Conservation (phyloP, 2,113 vertebrate genomes). For the Drymodes brunneopygia region DNA sequence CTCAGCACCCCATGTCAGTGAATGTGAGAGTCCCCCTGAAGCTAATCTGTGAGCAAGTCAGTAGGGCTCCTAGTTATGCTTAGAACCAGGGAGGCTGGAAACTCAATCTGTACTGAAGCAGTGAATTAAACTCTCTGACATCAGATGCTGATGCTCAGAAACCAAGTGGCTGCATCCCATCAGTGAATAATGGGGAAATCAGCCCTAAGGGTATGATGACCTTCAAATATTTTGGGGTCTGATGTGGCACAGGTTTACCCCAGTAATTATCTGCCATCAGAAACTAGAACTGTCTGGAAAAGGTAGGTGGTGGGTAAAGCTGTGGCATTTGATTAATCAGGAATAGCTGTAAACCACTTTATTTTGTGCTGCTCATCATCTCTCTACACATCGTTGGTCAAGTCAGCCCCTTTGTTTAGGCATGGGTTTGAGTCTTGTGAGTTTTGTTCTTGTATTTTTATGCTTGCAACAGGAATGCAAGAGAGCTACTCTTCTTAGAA, state of each 20-base stretch:
- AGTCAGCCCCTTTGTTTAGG: background rate
- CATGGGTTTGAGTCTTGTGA: background rate
- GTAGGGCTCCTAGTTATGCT: background rate
- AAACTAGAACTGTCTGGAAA: background rate
- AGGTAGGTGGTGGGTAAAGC: background rate
- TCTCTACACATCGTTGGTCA: fast-evolving
- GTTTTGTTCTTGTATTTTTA: background rate
- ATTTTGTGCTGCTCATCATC: background rate
- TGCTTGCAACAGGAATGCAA: background rate
- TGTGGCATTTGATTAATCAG: background rate
- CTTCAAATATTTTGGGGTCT: background rate
- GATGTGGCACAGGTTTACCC: background rate
- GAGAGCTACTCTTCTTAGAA: background rate
- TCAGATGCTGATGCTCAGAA: background rate
- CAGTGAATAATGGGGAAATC: background rate
- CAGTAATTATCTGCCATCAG: background rate
- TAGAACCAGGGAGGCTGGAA: background rate
- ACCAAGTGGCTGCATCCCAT: background rate
- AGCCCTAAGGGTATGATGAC: background rate
- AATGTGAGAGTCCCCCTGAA: background rate
- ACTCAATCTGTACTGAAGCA: background rate
- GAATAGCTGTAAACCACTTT: background rate
- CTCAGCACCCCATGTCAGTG: background rate
- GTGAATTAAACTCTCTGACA: background rate
- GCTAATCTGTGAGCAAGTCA: background rate